These are phyloP conservation scores for Drosophila peninsularis DNA, from an alignment of 2,888 invertebrate genomes.

Conservation along the genomic window DNA sequence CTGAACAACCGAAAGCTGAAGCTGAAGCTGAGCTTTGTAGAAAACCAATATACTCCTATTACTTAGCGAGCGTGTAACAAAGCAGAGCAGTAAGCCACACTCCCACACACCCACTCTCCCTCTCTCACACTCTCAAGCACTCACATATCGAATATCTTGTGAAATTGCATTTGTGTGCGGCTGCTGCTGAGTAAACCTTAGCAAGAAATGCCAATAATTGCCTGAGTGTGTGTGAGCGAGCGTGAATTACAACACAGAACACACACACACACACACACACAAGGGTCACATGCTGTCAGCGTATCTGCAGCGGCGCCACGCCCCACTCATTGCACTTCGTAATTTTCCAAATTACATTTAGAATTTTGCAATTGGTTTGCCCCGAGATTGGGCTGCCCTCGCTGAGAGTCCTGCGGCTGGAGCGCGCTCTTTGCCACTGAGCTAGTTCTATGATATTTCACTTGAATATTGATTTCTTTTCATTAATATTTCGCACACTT, in stretches of 20 bases:
- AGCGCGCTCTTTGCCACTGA: background rate
- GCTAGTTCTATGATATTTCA: no score
- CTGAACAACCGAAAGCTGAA: no score
- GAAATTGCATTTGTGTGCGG: slow-evolving; percentile 42
- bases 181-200: slow-evolving; percentile 23
- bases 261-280: background rate
- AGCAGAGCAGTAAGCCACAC: slow-evolving; percentile 4
- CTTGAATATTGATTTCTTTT: background rate
- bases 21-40: background rate
- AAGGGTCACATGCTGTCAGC: slow-evolving; percentile 4
- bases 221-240: slow-evolving; percentile 24
- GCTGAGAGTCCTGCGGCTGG: background rate
- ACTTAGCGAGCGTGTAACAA: background rate
- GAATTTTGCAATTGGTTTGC: slow-evolving; percentile 57
- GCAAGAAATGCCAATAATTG: slow-evolving; percentile 8
- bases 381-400: slow-evolving; percentile 23
- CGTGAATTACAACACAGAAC: slow-evolving; percentile 48
- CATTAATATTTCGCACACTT: slow-evolving; percentile 3
- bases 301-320: background rate
- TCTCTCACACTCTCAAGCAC: background rate
- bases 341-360: slow-evolving; percentile 74
- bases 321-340: slow-evolving; percentile 37
- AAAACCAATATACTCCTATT: background rate
- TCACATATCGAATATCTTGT: slow-evolving; percentile 6
- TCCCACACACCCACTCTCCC: no score